Percentiles rank a stretch among this genome's conserved stretches.
phyloP scores from a whole-genome alignment of 1,140 invertebrate species.

The Diuraphis noxia region DNA sequence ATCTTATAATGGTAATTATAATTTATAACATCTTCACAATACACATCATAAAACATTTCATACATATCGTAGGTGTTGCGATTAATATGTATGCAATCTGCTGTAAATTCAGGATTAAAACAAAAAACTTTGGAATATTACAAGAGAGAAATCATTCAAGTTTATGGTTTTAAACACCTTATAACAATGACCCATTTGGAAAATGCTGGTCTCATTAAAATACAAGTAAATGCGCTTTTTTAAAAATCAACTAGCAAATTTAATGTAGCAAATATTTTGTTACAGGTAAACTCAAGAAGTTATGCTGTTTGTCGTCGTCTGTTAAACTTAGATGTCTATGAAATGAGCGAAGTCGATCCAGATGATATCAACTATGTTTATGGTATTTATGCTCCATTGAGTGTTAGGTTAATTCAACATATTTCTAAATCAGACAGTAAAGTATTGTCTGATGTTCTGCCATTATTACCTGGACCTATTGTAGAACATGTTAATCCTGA shows the following conservation, averaged over 20 bases:
- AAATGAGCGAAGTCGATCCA: conserved; percentile 77
- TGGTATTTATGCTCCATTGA: conserved; percentile 92
- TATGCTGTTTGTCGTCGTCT: conserved; percentile 63
- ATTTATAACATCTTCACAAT: background rate
- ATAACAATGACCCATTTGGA: conserved; percentile 85
- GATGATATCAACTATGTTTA: conserved; percentile 92
- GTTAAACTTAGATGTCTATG: conserved; percentile 82
- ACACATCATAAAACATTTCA: background rate
- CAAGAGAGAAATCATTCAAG: conserved; percentile 87
- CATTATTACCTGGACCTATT: conserved; percentile 68
- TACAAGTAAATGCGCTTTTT: conserved; percentile 62
- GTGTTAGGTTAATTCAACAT: conserved; percentile 82
- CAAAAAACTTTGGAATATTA: conserved; percentile 89
- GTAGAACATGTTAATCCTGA: conserved; percentile 61
- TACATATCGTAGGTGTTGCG: conserved; percentile 68
- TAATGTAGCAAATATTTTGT: background rate
- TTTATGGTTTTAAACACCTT: conserved; percentile 87
- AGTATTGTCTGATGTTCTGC: conserved; percentile 70
- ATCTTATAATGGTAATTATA: conserved; percentile 71
- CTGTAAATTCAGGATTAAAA: conserved; percentile 86
- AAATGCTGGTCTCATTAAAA: conserved; percentile 78
- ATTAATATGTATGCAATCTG: conserved; percentile 86
- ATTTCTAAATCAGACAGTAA: conserved; percentile 72
- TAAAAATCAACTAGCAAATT: background rate
- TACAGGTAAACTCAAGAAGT: conserved; percentile 37